A percentile compares a stretch with the other conserved stretches of the same genome.
Conservation (phyloP, 1,140 invertebrate species). For the Galendromus occidentalis region DNA sequence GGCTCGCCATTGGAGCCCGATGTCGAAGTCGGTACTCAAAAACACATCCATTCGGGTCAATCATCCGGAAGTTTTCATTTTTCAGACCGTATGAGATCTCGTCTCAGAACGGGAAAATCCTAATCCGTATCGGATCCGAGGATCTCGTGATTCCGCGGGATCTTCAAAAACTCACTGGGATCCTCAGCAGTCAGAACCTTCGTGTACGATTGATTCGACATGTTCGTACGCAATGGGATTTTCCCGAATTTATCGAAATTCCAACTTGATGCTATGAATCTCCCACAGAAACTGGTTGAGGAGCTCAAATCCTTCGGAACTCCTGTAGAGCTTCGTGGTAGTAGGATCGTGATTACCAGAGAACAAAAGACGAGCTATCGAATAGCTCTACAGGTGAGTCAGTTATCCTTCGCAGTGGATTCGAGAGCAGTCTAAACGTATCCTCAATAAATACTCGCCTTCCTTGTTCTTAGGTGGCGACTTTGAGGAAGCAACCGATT, state of each 20-base stretch:
- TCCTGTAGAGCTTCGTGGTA: neutral
- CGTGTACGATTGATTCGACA: neutral
- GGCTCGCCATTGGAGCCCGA: neutral
- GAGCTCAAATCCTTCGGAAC: neutral
- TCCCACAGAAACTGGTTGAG: neutral
- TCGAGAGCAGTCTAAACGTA: too few relatives aligned
- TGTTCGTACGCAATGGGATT: neutral
- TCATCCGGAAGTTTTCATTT: neutral
- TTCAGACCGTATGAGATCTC: neutral
- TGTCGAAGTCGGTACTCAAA: neutral
- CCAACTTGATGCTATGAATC: neutral
- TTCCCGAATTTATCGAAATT: neutral
- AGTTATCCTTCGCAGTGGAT: too few relatives aligned
- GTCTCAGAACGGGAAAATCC: neutral
- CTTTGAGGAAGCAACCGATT: neutral
- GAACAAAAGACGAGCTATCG: conserved; percentile 2
- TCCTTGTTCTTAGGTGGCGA: neutral
- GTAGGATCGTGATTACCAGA: neutral
- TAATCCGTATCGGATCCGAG: neutral
- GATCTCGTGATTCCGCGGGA: neutral
- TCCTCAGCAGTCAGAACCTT: neutral
- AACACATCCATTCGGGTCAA: neutral
- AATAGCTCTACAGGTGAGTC: neutral
- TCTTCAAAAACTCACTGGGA: neutral
- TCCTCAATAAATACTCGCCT: too few relatives aligned